Evolutionary conservation across 1,140 invertebrate genomes (phyloP).

Genomic region (Papilio polytes): DNA sequence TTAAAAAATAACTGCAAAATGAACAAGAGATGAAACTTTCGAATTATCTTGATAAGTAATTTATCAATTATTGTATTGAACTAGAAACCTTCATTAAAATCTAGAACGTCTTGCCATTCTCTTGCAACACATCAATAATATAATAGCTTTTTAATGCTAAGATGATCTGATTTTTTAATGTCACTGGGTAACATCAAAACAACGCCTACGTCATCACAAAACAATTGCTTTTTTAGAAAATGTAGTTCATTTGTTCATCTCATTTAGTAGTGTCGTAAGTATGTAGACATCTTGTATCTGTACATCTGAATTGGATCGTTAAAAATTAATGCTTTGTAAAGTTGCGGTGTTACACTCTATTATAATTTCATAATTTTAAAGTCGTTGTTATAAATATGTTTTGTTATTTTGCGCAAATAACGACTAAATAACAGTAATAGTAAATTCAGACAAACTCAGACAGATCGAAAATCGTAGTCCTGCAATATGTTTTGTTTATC

Average conservation of each 20-base stretch:
- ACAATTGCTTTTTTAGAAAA: slow-evolving; percentile 1
- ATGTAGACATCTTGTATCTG: neutral
- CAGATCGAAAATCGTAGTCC: neutral
- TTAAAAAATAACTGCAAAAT: too few species aligned
- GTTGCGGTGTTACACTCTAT: neutral
- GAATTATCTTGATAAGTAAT: neutral
- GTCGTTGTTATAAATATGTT: neutral
- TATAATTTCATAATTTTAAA: neutral
- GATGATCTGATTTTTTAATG: neutral
- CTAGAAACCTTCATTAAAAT: slow-evolving; percentile 22
- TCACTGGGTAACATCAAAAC: slow-evolving; percentile 16
- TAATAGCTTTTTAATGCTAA: slow-evolving; percentile 17
- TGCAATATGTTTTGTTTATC: too few species aligned
- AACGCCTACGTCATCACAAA: neutral
- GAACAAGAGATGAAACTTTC: neutral
- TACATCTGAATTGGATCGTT: slow-evolving; percentile 20
- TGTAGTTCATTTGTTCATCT: neutral
- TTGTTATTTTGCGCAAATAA: neutral
- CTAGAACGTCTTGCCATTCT: slow-evolving; percentile 15
- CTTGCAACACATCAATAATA: neutral
- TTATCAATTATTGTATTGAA: neutral
- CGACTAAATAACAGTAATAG: too few species aligned
- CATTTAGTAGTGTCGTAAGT: neutral
- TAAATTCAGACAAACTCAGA: neutral
- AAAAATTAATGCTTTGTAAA: slow-evolving; percentile 14